Conservation (phyloP, 2,888 invertebrate genomes). For the Octonoba sinensis region DNA sequence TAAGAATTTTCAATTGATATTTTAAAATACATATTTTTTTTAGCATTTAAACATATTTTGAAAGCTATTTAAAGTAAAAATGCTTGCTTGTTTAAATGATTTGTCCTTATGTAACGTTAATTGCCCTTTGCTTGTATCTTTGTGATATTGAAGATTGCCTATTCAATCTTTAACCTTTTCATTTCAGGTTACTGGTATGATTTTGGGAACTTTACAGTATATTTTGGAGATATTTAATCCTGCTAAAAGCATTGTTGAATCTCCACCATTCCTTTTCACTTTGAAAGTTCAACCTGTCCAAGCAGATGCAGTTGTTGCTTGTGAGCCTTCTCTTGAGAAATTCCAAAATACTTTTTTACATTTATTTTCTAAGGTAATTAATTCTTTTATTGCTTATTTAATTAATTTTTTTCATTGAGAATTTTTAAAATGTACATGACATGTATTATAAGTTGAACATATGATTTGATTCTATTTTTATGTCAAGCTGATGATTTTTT, state of each 20-base stretch:
- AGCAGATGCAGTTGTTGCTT: slow-evolving; percentile 21
- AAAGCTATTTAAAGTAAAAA: too few relatives aligned
- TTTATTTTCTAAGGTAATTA: slow-evolving; percentile 31
- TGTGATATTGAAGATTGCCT: not conserved
- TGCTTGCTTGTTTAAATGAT: too few relatives aligned
- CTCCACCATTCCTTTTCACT: slow-evolving; percentile 26
- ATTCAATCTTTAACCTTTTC: not conserved
- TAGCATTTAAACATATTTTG: too few relatives aligned
- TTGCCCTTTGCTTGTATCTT: too few relatives aligned
- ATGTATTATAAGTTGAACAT: too few relatives aligned
- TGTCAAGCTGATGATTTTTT: too few relatives aligned
- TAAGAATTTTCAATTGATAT: not conserved
- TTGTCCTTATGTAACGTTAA: too few relatives aligned
- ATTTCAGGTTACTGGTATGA: slow-evolving; percentile 31
- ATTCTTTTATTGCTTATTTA: not conserved
- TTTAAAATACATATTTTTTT: not conserved
- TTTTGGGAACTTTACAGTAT: slow-evolving; percentile 34
- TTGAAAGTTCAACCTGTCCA: slow-evolving; percentile 21
- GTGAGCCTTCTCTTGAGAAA: slow-evolving; percentile 35
- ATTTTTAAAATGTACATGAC: too few relatives aligned
- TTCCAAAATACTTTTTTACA: slow-evolving; percentile 36
- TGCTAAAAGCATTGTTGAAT: not conserved
- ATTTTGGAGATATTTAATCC: slow-evolving; percentile 31
- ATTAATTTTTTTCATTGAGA: not conserved
- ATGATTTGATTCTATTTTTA: too few relatives aligned